phyloP scores from a whole-genome alignment of 2,113 vertebrate genomes.

The Microtus pennsylvanicus region DNA sequence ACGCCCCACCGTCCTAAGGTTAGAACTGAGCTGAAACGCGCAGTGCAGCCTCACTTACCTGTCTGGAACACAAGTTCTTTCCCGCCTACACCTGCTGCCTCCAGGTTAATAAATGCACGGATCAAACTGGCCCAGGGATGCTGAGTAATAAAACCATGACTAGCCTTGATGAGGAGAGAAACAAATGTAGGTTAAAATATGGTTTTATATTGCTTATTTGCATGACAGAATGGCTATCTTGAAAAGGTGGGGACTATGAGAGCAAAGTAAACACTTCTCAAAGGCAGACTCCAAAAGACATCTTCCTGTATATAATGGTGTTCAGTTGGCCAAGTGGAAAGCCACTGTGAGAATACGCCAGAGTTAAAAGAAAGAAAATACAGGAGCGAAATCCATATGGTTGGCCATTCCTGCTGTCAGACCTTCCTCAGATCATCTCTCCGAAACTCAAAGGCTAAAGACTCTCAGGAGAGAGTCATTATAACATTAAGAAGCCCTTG shows the following conservation, averaged over 20 bases:
- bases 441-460: neutral
- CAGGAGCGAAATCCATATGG: neutral
- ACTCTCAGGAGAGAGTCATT: neutral
- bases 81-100: constrained; percentile 98
- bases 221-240: neutral
- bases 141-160: constrained; percentile 99
- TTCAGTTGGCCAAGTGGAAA: neutral
- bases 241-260: neutral
- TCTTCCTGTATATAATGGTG: neutral
- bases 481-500: neutral
- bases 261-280: constrained; percentile 41
- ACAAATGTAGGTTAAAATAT: constrained; percentile 56
- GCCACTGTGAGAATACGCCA: neutral
- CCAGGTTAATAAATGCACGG: constrained; percentile 97
- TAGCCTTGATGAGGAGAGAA: constrained; percentile 89
- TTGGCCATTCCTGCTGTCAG: neutral
- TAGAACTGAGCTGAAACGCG: neutral
- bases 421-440: neutral
- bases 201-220: constrained; percentile 21
- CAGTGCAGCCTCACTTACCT: constrained; percentile 86
- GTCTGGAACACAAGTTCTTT: constrained; percentile 99
- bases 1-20: constrained; percentile 5
- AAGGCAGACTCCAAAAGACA: neutral
- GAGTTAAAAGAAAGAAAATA: neutral
- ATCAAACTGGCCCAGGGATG: constrained; percentile 95